phyloP scores from a whole-genome alignment of 2,797 vertebrate genomes.

The Antennarius maculatus region DNA sequence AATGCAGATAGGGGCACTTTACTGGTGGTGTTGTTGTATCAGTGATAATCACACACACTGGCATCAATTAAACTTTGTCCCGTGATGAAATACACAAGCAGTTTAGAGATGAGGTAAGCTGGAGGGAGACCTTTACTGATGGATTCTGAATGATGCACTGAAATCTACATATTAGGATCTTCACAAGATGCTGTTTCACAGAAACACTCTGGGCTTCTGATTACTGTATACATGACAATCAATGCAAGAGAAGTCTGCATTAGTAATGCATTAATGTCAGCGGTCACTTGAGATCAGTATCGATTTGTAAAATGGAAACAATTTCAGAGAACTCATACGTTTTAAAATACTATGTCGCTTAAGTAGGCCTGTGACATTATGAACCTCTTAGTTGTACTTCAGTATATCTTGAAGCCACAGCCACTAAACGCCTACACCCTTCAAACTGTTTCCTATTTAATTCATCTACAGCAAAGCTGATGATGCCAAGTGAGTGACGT shows the following conservation, averaged over 20 bases:
- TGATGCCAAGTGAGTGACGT: slow-evolving; percentile 24
- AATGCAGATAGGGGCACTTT: slow-evolving; percentile 32
- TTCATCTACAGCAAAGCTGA: slow-evolving; percentile 38
- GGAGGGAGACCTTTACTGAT: slow-evolving; percentile 5
- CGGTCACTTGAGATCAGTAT: background rate
- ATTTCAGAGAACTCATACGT: too few species aligned
- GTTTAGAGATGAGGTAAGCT: background rate
- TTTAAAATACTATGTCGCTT: slow-evolving; percentile 18
- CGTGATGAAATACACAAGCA: slow-evolving; percentile 19
- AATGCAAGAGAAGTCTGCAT: background rate
- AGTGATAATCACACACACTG: slow-evolving; percentile 36
- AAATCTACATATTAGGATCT: background rate
- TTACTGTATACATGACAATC: background rate
- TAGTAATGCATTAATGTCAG: background rate
- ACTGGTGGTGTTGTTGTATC: slow-evolving; percentile 34
- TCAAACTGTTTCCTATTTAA: slow-evolving; percentile 21
- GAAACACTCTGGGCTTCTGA: background rate
- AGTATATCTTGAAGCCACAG: slow-evolving; percentile 26
- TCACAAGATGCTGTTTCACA: background rate
- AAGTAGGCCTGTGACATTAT: slow-evolving; percentile 16
- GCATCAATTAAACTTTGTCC: slow-evolving; percentile 19
- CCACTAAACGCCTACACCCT: slow-evolving; percentile 23
- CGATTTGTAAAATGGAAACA: too few species aligned
- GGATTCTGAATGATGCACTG: slow-evolving; percentile 7
- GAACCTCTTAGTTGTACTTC: slow-evolving; percentile 36